Base-by-base conservation (phyloP, 2,888 invertebrate species). In the Papilio gigon region DNA sequence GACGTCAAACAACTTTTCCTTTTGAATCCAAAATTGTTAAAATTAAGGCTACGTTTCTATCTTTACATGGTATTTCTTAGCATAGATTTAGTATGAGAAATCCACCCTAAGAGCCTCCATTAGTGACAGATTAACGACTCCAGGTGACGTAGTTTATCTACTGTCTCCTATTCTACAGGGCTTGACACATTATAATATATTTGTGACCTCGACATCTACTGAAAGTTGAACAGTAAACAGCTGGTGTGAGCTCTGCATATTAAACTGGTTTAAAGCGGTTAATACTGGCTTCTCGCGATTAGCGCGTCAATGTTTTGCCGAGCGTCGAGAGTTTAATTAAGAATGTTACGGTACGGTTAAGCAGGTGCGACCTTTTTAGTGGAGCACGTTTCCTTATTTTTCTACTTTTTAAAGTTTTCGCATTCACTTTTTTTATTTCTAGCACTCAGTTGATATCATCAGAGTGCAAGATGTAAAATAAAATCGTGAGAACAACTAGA, bases 241-340 rank as follows among this genome's bases (percentile, higher is more conserved):
- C 37, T 47, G 73, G 74, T 62, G 74, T 77, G 80, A 82, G 80
- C 85, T 82, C 85, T 86, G 85, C 85, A 88, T 88, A 88, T 89
- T 89, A 88, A 88, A 88, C 87, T 82, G 83, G 87, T 87, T 89
- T 84, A 86, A 81, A 84, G 84, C 78, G 88, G 88, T 88, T 87
- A 86, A 87, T 83, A 80, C 86, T 82, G 87, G 88, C 86, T 90
- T 89, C 87, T 90, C 88, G 88, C 88, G 89, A 90, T 90, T 88
- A 90, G 83, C 86, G 84, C 85, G 86, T 84, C 87, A 85, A 83
- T 86, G 84, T 76, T 74, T 68, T 59, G 70, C 73, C 77, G 75
- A 47, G 79, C 80, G 81, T 84, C 76, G 81, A 30, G 64, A 60
- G 85, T 86, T 88, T 87, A 86, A 86, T 87, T 86, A 85, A 47